Base-by-base conservation (phyloP, 2,113 vertebrate species). In the Callaeas wilsoni region DNA sequence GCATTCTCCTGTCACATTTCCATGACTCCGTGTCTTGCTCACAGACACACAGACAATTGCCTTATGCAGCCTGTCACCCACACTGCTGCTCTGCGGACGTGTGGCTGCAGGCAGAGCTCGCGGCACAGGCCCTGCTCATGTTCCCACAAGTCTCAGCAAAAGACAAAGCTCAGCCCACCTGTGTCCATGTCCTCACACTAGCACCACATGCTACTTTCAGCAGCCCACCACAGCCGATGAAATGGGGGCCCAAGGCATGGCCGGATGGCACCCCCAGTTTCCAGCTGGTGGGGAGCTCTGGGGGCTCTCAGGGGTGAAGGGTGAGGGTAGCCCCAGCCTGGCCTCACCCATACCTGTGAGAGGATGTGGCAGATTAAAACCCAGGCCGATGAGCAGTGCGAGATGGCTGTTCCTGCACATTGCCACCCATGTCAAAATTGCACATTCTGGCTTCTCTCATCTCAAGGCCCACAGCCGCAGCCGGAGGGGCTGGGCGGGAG, bases 1-100 rank as follows among this genome's bases (percentile, higher is more conserved):
- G 49, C 80, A 82, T 97, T 76, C 25, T 92, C 80, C 77, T 94
- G 88, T 89, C 83, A 94, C 90, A 76, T 92, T 90, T 89, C 53
- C 76, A 50, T 71, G 92, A 69, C 63, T 83, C 44, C 2, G 0
- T 78, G 47, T 73, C 35, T 64, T 68, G 50, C 84, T 84, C 69
- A 52, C 3, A 84, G 69, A 75, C 87, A 64, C 69, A 41, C 53
- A 62, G 79, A 64, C 71, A 89, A 77, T 74, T 69, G 79, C 67
- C 84, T 73, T 75, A 8, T n/a, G 44, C 88, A 42, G 83, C 65
- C 89, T 95, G 73, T 92, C 86, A 84, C 53, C 69, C 63, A 46
- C 14, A 1, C 53, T 68, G 69, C 65, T 87, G 12, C 2, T 2
- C 65, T 44, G 27, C 3, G 12, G 85, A 70, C 0, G 0, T 10